phyloP scores from a whole-genome alignment of 2,113 vertebrate species.

The Poeciliopsis prolifica region DNA sequence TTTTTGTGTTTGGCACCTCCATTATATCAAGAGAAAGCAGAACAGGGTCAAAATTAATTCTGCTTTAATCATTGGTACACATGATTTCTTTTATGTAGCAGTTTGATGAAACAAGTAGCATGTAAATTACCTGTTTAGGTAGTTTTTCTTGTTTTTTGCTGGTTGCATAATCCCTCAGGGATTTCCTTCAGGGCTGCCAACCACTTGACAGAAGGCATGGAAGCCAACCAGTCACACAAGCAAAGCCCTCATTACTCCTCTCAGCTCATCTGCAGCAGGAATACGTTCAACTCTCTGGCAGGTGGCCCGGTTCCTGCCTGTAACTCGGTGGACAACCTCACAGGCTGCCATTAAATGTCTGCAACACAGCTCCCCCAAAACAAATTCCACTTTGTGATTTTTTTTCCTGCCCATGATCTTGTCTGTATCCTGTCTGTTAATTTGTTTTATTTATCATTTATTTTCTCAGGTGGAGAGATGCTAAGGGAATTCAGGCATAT shows the following conservation, averaged over 20 bases:
- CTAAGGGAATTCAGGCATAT: background rate
- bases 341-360: background rate
- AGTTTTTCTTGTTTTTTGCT: slow-evolving; percentile 1
- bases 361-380: background rate
- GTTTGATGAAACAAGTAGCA: background rate
- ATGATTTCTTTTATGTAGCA: background rate
- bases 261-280: slow-evolving; percentile 5
- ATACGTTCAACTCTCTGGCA: slow-evolving; percentile 6
- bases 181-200: slow-evolving; percentile 1
- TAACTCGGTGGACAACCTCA: background rate
- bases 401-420: background rate
- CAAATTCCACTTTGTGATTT: background rate
- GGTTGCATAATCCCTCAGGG: background rate
- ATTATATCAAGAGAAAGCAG: background rate
- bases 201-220: background rate
- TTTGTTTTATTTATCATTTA: background rate
- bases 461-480: background rate
- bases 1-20: background rate
- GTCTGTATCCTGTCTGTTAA: background rate
- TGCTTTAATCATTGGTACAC: background rate
- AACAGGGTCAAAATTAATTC: background rate
- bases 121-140: slow-evolving; percentile 1
- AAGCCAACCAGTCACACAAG: background rate
- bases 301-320: slow-evolving; percentile 7
- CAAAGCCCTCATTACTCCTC: background rate